These are phyloP conservation scores for Heliconius charithonia DNA, from an alignment of 2,888 invertebrate genomes.

Conservation along the genomic window DNA sequence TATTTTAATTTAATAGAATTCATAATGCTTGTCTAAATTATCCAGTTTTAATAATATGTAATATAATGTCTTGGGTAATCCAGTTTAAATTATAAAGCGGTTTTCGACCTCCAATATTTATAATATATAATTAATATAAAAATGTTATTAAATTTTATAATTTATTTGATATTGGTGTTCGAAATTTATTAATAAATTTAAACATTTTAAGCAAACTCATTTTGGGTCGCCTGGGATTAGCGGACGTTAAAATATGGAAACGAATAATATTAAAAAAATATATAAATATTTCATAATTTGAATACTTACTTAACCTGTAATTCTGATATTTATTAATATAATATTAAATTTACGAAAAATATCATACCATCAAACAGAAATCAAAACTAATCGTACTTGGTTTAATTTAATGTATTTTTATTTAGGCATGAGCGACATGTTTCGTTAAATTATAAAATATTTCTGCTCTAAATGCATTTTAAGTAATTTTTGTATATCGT, in stretches of 20 bases:
- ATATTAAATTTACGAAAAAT: background rate
- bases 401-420: background rate
- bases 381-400: background rate
- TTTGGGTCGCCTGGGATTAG: background rate
- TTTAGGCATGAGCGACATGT: background rate
- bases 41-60: slow-evolving; percentile 7
- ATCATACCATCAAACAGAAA: background rate
- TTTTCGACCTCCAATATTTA: slow-evolving; percentile 20
- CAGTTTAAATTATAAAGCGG: slow-evolving; percentile 23
- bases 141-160: slow-evolving; percentile 1
- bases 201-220: background rate
- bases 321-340: background rate
- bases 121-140: slow-evolving; percentile 8
- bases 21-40: slow-evolving; percentile 9
- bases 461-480: background rate
- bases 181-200: slow-evolving; percentile 8
- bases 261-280: background rate
- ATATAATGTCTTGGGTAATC: slow-evolving; percentile 4
- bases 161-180: slow-evolving; percentile 16
- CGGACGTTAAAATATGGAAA: background rate
- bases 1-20: slow-evolving; percentile 1
- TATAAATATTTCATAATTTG: background rate
- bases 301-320: background rate
- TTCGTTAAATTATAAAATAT: background rate
- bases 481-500: slow-evolving; percentile 9